Evolutionary conservation across 2,113 vertebrate genomes (phyloP).

Genomic region (Mustela lutreola): DNA sequence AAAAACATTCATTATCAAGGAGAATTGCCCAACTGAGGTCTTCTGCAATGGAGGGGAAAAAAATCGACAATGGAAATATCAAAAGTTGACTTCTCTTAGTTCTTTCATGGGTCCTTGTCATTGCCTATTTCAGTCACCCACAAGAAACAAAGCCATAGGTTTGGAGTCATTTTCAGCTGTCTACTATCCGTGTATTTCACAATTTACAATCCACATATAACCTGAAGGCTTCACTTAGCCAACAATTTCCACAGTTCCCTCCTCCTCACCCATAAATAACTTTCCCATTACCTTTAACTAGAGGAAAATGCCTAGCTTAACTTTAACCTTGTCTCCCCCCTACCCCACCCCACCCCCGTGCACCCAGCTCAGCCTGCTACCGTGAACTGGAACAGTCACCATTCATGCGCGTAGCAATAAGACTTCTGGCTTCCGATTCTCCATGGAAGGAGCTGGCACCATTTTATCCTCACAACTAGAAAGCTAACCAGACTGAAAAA

Average conservation of each 20-base stretch:
- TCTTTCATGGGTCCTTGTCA: not conserved
- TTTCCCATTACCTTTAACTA: not conserved
- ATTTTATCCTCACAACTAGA: not conserved
- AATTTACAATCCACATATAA: not conserved
- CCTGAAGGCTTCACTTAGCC: not conserved
- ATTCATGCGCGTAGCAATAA: not conserved
- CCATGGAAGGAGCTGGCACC: not conserved
- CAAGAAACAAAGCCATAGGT: not conserved
- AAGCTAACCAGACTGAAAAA: not conserved
- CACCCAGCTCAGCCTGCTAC: not conserved
- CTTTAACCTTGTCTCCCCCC: not conserved
- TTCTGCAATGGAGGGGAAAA: constrained; percentile 45
- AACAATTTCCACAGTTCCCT: not conserved
- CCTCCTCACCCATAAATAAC: not conserved
- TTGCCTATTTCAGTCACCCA: not conserved
- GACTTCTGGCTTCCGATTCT: not conserved
- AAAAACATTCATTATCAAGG: constrained; percentile 77
- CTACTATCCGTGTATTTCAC: not conserved
- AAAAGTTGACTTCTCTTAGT: not conserved
- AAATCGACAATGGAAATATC: constrained; percentile 41
- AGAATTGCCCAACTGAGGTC: constrained; percentile 69
- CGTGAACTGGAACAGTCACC: not conserved
- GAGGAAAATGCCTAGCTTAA: not conserved
- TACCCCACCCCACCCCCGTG: too few species aligned
- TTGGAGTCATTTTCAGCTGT: not conserved